Percentiles rank a stretch among this genome's conserved stretches.
phyloP scores from a whole-genome alignment of 2,797 vertebrate species.

The Sciaenops ocellatus region DNA sequence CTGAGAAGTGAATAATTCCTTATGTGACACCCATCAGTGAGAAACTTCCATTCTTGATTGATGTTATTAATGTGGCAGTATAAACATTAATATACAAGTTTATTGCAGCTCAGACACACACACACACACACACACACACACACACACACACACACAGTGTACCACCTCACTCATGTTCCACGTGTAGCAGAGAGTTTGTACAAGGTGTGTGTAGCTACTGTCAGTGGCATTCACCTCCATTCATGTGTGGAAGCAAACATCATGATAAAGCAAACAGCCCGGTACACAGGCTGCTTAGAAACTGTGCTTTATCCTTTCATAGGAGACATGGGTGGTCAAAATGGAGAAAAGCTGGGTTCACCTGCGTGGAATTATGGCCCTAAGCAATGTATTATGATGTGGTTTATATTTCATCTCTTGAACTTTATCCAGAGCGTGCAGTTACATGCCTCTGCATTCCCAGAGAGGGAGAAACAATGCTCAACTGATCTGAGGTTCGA shows the following conservation, averaged over 20 bases:
- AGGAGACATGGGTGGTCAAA: slow-evolving; percentile 81
- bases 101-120: slow-evolving; percentile 4
- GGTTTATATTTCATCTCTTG: slow-evolving; percentile 86
- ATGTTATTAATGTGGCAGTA: slow-evolving; percentile 8
- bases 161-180: slow-evolving; percentile 17
- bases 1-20: not conserved
- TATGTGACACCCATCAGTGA: not conserved
- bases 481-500: slow-evolving; percentile 72
- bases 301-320: slow-evolving; percentile 49
- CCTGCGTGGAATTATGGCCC: slow-evolving; percentile 80
- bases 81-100: not conserved
- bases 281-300: slow-evolving; percentile 36
- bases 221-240: slow-evolving; percentile 50
- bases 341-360: slow-evolving; percentile 71
- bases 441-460: slow-evolving; percentile 82
- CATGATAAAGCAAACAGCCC: slow-evolving; percentile 36
- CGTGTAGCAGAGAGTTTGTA: slow-evolving; percentile 13
- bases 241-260: slow-evolving; percentile 52
- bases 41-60: not conserved
- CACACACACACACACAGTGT: not conserved
- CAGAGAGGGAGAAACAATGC: slow-evolving; percentile 80
- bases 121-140: not conserved
- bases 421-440: slow-evolving; percentile 79
- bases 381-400: slow-evolving; percentile 83
- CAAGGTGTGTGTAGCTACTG: slow-evolving; percentile 19